Evolutionary conservation across 2,797 vertebrate species (phyloP).

Genomic region (Spheniscus humboldti): DNA sequence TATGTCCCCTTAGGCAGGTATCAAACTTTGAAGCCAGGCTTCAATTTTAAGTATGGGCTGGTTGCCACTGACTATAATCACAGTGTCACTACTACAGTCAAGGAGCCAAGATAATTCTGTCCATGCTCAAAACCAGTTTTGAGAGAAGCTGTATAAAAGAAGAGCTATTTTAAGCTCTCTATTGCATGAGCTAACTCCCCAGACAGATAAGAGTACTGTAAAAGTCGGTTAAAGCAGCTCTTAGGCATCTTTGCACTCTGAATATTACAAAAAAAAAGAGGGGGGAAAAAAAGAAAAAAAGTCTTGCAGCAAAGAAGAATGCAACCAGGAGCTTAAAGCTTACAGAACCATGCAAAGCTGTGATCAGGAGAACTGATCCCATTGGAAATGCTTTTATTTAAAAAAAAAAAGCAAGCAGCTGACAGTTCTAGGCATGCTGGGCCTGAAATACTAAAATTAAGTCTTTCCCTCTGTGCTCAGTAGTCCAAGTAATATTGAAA

Average conservation of each 20-base stretch:
- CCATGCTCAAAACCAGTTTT: too few relatives aligned
- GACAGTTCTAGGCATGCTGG: not conserved
- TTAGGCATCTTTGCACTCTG: not conserved
- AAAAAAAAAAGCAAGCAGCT: not conserved
- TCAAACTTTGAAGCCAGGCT: not conserved
- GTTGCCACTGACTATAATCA: not conserved
- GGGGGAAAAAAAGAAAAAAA: not conserved
- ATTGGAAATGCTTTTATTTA: not conserved
- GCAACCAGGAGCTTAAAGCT: not conserved
- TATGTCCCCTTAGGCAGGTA: not conserved
- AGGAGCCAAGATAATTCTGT: too few relatives aligned
- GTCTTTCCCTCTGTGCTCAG: not conserved
- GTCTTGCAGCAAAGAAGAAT: not conserved
- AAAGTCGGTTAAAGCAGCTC: not conserved
- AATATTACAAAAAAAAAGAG: not conserved
- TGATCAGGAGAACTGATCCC: not conserved
- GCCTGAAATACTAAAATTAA: not conserved
- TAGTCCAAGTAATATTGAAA: not conserved
- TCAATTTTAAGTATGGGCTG: not conserved
- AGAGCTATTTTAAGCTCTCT: not conserved
- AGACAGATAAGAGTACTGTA: not conserved
- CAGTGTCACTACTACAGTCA: too few relatives aligned
- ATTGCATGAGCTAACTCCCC: not conserved
- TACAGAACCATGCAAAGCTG: not conserved
- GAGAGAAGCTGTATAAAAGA: too few relatives aligned